Evolutionary conservation across 2,113 vertebrate genomes (phyloP), one percentile per base, ranked within the genome.

Genomic region (Marcusenius ussheri): DNA sequence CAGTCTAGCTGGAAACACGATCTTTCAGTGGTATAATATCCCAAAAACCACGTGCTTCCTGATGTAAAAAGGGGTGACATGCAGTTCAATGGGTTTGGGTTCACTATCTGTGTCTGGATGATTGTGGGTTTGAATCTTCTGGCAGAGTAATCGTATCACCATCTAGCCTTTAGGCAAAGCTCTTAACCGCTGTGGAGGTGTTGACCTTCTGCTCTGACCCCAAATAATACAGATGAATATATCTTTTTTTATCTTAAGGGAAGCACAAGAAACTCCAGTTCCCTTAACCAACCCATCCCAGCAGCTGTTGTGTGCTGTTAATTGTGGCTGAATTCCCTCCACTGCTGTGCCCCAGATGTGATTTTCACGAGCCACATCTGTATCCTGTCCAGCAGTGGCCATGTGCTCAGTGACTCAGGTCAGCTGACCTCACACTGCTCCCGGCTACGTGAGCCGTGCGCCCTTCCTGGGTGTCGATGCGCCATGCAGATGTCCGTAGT

Each of bases 351-450:
- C 42, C 24, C 35, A 46, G 87, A 35, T 66, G 56, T 62, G 56
- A 56, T 88, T 62, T 88, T 88, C 42, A n/a, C 0, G 19, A 42
- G 31, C 42, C 8, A 15, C 51, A 89, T 53, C 51, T 58, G 89
- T 89, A 80, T 84, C 89, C 74, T 89, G 74, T 42, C 15, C 83
- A 5, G 42, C 77, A 58, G 89, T 21, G 39, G 56, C 50, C 39
- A 8, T 19, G 35, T 47, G 31, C 24, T 58, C 2, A 39, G 39
- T 24, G 39, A 46, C 35, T 11, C 35, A 2, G n/a, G 31, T 13
- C 35, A 24, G 19, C 42, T 62, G 51, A 46, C 35, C 19, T 45
- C 87, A 66, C 21, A 13, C 87, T 88, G 35, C 8, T 66, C 39
- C 35, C 35, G 5, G 31, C 49, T 17, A 31, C 53, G 62, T 39